Base-by-base conservation (phyloP, 1,140 invertebrate species). In the Rhagoletis zephyria region DNA sequence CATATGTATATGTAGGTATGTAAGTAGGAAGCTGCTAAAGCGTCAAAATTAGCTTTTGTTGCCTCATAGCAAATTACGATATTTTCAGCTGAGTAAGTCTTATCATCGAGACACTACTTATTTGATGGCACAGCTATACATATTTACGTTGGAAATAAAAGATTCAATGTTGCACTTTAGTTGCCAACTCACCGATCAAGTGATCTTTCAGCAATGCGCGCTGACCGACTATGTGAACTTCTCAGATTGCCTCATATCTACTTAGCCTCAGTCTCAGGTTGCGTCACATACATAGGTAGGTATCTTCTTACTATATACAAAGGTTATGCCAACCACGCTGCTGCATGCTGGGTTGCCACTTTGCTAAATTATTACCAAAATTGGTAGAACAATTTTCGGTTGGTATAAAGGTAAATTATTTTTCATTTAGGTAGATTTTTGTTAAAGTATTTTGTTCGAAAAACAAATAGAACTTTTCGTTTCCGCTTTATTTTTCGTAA, bases 11-110 rank as follows among this genome's bases (percentile, higher is more conserved):
- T 77, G 4, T 4, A 30, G 4, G 12, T 19, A 19, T 30, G 45
- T 64, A 63, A 65, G 85, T 45, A 64, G 63, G 63, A 86, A 63
- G 63, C 85, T 64, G 59, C 51, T 48, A 40, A 51, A 86, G 85
- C 40, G 60, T 86, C 59, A 51, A 86, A 86, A 86, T 86, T 86
- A 65, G 59, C 19, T 19, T 56, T 65, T 12, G 19, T 16, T 64
- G 85, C 42, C 85, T 42, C 59, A 61, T 4, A 64, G 59, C 56
- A 16, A 85, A 61, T 63, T 48, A 19, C 40, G 30, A 64, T 40
- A 42, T 60, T 61, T 85, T 30, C 59, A 60, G 2, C n/a, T 61
- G 40, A 63, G 40, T 86, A 7, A 85, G 51, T 85, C 6, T 59
- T 85, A 40, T 14, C 51, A 4, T 42, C 45, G 42, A 30, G 30